Conservation (phyloP, 2,888 invertebrate species). For the Acanthosoma haemorrhoidale region DNA sequence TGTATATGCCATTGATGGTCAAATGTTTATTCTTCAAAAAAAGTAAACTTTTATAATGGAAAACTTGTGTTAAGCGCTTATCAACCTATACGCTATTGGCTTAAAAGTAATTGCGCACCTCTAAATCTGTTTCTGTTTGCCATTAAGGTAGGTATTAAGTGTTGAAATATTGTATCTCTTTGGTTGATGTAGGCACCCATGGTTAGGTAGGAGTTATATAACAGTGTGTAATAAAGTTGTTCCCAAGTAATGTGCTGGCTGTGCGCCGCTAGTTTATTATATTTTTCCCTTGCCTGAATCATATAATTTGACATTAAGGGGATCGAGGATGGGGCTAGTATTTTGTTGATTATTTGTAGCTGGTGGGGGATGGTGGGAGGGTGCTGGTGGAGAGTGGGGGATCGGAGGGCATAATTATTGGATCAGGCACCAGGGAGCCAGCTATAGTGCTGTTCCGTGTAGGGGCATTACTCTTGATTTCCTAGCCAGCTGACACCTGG, state of each 20-base stretch:
- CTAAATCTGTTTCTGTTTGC: conserved; percentile 5
- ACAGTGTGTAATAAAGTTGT: background rate
- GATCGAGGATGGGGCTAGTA: background rate
- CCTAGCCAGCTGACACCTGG: conserved; percentile 35
- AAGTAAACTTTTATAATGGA: no score
- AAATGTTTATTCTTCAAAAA: no score
- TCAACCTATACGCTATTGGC: background rate
- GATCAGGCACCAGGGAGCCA: conserved; percentile 39
- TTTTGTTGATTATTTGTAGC: conserved; percentile 28
- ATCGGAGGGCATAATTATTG: conserved; percentile 38
- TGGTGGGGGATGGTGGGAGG: background rate
- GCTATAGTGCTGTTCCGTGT: conserved; percentile 43
- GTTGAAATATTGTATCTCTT: no score
- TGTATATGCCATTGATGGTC: no score
- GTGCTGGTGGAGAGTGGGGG: background rate
- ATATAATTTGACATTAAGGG: background rate
- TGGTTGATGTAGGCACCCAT: no score
- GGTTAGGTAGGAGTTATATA: background rate
- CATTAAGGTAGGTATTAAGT: no score
- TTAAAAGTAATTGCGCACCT: conserved; percentile 2
- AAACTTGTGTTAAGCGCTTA: no score
- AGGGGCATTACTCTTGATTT: conserved; percentile 44
- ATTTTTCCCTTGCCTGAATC: no score
- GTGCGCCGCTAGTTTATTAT: no score
- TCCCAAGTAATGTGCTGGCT: no score